Base-by-base conservation (phyloP, 2,797 vertebrate species). In the Antrozous pallidus region DNA sequence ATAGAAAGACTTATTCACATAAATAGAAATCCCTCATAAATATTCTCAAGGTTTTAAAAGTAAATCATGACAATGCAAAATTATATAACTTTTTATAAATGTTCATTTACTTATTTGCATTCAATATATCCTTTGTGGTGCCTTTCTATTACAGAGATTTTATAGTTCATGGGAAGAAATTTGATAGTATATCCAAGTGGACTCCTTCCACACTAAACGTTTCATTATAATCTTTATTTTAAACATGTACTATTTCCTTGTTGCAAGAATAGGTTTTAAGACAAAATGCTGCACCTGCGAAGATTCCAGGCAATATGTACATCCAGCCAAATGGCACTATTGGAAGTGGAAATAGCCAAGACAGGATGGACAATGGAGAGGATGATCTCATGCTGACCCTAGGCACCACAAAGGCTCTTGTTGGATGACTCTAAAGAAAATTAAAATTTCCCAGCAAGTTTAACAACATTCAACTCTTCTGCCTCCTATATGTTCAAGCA, bases 1-100 rank as follows among this genome's bases (percentile, higher is more conserved):
- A 70, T 17, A 54, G 17, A 71, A 47, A 40, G 77, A 13, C 10
- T 18, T 31, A 87, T 56, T 74, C 18, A 67, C 49, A 24, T 77
- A 93, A 85, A 71, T 16, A 86, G 18, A 80, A 33, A 94, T 75
- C 11, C 4, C 4, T 89, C 40, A 79, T 86, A 91, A 91, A 80
- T 93, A 77, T 45, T 45, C 28, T 58, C 6, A 1, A 78, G 4
- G 1, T 69, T 88, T 90, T 73, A 67, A 95, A 94, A 83, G 24
- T 13, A 77, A 95, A 51, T 91, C 33, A 33, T 87, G 5, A 49
- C 7, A 83, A 83, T 73, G 42, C 20, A 69, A 92, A 90, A 26
- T 42, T 77, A 79, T 8, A 63, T 49, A 51, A 3, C 69, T 71
- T 93, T 82, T 40, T 74, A 80, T 87, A 56, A 80, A 31, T 42